Evolutionary conservation across 2,888 invertebrate genomes (phyloP), one percentile per base, ranked within the genome.

Genomic region (Pterostichus madidus): DNA sequence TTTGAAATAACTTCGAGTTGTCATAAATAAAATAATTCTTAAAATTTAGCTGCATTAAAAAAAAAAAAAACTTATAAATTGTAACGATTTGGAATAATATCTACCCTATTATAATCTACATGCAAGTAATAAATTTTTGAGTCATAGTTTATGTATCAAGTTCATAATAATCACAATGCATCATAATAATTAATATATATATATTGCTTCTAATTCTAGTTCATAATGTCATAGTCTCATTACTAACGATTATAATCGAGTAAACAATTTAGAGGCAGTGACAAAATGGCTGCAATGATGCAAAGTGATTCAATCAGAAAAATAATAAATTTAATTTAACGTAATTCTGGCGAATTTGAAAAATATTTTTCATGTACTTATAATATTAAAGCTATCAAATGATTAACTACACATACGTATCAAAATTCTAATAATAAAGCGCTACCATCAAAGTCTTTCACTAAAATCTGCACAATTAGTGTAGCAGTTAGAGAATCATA

Each of bases 341-440:
- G 15, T 68, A 39, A 68, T 39, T 39, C 39, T 68, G 44, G 31
- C 56, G 17, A 31, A 5, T 64, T 68, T 80, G 35, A 73, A 71
- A 80, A 53, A 80, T 80, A 80, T 71, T 71, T 80, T n/a, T 79
- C 44, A 46, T 79, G 49, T 64, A 52, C 31, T 79, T 39, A 78
- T 24, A 24, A 24, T 79, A 79, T 61, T 79, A 79, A 79, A 79
- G 79, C 79, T 80, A 79, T 79, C 6, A 79, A 79, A 79, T 68
- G 44, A 80, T 56, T 73, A 49, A 56, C 56, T 80, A 80, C 71
- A 81, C 59, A 53, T 61, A 81, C 59, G 81, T 81, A 81, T 81
- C 73, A 81, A 81, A 81, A 81, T 44, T 80, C 75, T 81, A 81
- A 71, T 81, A 59, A 75, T 81, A 75, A 80, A 81, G 75, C 80